phyloP scores from a whole-genome alignment of 2,797 vertebrate genomes.

The Cirrhinus molitorella region DNA sequence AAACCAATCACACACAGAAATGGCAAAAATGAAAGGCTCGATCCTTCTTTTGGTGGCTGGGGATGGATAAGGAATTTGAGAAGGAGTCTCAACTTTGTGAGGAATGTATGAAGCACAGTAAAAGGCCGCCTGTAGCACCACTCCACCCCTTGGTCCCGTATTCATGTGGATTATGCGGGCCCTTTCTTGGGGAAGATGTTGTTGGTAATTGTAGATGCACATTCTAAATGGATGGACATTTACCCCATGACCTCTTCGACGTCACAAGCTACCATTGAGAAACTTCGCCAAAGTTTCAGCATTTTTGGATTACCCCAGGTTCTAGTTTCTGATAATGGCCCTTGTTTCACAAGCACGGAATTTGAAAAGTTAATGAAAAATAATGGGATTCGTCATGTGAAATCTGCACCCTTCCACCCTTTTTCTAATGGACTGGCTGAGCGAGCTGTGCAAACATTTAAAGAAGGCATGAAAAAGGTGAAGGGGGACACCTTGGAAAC shows the following conservation, averaged over 20 bases:
- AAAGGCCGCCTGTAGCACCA: not conserved
- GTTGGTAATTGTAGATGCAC: not conserved
- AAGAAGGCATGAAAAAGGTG: too few species aligned
- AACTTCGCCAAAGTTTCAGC: too few species aligned
- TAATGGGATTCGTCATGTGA: constrained; percentile 49
- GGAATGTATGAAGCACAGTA: constrained; percentile 47
- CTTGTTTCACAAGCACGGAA: not conserved
- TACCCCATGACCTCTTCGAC: too few species aligned
- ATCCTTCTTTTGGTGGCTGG: constrained; percentile 43
- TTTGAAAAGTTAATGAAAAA: constrained; percentile 22
- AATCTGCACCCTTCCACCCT: constrained; percentile 18
- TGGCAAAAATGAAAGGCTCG: constrained; percentile 54
- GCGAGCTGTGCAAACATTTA: not conserved
- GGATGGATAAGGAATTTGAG: too few species aligned
- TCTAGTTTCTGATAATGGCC: not conserved
- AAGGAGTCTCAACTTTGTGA: constrained; percentile 7
- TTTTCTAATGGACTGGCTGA: not conserved
- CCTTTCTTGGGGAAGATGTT: not conserved
- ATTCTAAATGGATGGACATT: not conserved
- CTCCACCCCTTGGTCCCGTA: too few species aligned
- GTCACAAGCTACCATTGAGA: too few species aligned
- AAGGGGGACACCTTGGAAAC: too few species aligned
- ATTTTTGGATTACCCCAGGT: too few species aligned
- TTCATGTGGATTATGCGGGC: not conserved
- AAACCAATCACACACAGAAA: constrained; percentile 33